Percentiles rank a stretch among this genome's conserved stretches.
Conservation (phyloP, 2,888 invertebrate genomes). For the Ophioninae sp. region DNA sequence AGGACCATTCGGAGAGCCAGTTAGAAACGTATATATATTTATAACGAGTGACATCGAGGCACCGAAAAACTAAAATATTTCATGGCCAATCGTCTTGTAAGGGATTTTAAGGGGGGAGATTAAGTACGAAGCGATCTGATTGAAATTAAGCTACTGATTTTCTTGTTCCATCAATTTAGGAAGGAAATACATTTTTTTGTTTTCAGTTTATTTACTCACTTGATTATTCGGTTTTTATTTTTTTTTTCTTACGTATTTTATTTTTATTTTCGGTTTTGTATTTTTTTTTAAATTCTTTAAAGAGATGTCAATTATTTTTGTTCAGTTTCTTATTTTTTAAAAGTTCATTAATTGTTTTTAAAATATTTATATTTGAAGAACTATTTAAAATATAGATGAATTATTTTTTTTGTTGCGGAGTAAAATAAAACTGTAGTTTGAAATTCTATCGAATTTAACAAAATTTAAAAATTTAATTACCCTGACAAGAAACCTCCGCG, state of each 20-base stretch:
- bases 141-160: conserved; percentile 21
- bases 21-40: conserved; percentile 22
- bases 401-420: neutral
- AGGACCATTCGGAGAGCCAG: conserved; percentile 58
- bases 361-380: no score
- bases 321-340: neutral
- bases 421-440: neutral
- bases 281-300: neutral
- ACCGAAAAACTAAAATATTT: conserved; percentile 56
- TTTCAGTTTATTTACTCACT: neutral
- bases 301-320: neutral
- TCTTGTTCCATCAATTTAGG: neutral
- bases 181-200: neutral
- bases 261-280: neutral
- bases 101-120: conserved; percentile 47
- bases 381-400: no score
- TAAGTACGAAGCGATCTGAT: conserved; percentile 46
- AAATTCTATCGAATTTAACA: conserved; percentile 35
- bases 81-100: conserved; percentile 54
- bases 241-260: no score
- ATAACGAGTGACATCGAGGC: conserved; percentile 6
- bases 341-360: neutral
- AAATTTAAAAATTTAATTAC: conserved; percentile 42
- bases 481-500: conserved; percentile 14
- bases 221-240: neutral